Evolutionary conservation across 92 coral and sea anemone species (phyloP), one percentile per base, ranked within the genome.

Genomic region (Galaxea fascicularis): DNA sequence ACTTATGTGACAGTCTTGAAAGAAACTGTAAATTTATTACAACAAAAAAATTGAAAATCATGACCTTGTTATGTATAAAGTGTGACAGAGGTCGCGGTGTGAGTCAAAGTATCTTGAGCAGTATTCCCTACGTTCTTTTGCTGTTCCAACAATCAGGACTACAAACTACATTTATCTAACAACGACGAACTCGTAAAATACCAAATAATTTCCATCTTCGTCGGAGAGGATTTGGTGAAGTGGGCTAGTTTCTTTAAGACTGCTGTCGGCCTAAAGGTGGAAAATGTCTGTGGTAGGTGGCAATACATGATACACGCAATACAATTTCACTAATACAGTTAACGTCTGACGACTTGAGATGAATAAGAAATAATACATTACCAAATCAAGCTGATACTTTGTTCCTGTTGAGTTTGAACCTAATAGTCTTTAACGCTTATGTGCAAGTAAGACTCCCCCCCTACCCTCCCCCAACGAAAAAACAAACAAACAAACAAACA

Each of bases 321-420:
- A 1, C 8, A 56, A 17, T 1, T 17, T 56, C 18, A 56, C 0
- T 56, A 56, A 56, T 56, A 17, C 62, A 56, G 16, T 56, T 56
- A 56, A 56, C 62, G 18, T 56, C 62, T 9, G 62, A 6, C 20
- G 62, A 54, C 60, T 54, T 54, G 20, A 10, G 60, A 54, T 54
- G 60, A 54, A 54, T 54, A 54, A 54, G 60, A 54, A 54, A n/a
- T n/a, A n/a, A n/a, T n/a, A n/a, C n/a, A 54, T 54, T 54, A 54
- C 17, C 60, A 16, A 54, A 16, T 54, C 60, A 21, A 54, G 60
- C 20, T 9, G 60, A 54, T 13, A 54, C 20, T 10, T 13, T 54
- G 60, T 54, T 54, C 60, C 60, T 54, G 60, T 54, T 54, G 60
- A 54, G 60, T 54, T n/a, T 73, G 8, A 77, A 4, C 35, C 7